phyloP scores from a whole-genome alignment of 2,113 vertebrate genomes.

The Saccopteryx bilineata region DNA sequence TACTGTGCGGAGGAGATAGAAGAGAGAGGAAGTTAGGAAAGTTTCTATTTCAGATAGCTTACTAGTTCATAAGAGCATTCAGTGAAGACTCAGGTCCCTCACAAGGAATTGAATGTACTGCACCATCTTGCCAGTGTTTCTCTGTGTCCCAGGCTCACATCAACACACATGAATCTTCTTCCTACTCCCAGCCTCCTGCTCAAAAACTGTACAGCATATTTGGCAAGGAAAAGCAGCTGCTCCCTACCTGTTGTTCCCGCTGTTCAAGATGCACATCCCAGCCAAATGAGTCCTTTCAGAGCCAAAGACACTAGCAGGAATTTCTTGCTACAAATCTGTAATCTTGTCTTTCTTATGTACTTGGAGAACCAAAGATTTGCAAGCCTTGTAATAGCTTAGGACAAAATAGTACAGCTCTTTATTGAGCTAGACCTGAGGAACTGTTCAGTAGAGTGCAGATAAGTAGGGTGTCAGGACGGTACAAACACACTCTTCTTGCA shows the following conservation, averaged over 20 bases:
- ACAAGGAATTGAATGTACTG: not conserved
- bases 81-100: not conserved
- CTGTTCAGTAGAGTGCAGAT: not conserved
- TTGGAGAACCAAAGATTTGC: constrained; percentile 27
- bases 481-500: not conserved
- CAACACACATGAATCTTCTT: not conserved
- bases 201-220: not conserved
- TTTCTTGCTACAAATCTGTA: constrained; percentile 35
- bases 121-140: not conserved
- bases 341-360: not conserved
- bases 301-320: constrained; percentile 53
- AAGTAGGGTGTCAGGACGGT: not conserved
- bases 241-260: constrained; percentile 13
- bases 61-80: not conserved
- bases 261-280: constrained; percentile 44
- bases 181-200: not conserved
- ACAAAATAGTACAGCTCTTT: not conserved
- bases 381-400: not conserved
- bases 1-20: not conserved
- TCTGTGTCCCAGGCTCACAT: not conserved
- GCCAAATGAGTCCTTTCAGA: constrained; percentile 49
- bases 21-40: not conserved
- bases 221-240: constrained; percentile 48
- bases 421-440: not conserved
- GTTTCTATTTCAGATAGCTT: not conserved